Base-by-base conservation (phyloP, 1,140 invertebrate species). In the Acyrthosiphon pisum region DNA sequence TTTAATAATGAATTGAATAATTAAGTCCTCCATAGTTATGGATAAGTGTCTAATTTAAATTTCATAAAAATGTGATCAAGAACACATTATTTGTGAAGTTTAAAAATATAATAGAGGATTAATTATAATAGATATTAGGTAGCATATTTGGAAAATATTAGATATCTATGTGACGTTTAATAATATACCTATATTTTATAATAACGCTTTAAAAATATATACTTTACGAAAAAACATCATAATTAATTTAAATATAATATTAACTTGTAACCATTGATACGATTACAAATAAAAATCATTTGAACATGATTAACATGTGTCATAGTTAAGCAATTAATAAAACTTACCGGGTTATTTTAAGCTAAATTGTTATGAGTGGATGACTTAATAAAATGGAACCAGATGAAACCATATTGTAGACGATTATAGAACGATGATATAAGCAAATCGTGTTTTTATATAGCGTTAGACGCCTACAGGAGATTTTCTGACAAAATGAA, bases 401-500 rank as follows among this genome's bases (percentile, higher is more conserved):
- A 37, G 35, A 41, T 23, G 23, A 56, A 23, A 18, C 37, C 48
- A 56, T 89, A 37, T 35, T 41, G 23, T 56, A n/a, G n/a, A 35
- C 35, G 22, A 56, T 56, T n/a, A 91, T 60, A 7, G 20, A 22
- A 91, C 11, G 90, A 76, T 35, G 26, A 44, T 91, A 81, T 81
- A 60, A 90, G 9, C 11, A 37, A 56, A 41, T 56, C 37, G 60
- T 81, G 46, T 92, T 50, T 50, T 50, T 35, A 35, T 53, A 53
- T 20, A 87, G 22, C 14, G n/a, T 83, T 7, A 37, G 76, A 41
- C 48, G 46, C 20, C 46, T 48, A 48, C 37, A 26, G 26, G 68
- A 48, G 68, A 53, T 92, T 92, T 81, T 11, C 56, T 68, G 37
- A 68, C 68, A 56, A 92, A 83, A 92, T 92, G 81, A 92, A 92